These are phyloP conservation scores for Diacarnus erythraeanus DNA, from an alignment of 37 sponge, comb jelly and placozoan species.

Conservation along the genomic window DNA sequence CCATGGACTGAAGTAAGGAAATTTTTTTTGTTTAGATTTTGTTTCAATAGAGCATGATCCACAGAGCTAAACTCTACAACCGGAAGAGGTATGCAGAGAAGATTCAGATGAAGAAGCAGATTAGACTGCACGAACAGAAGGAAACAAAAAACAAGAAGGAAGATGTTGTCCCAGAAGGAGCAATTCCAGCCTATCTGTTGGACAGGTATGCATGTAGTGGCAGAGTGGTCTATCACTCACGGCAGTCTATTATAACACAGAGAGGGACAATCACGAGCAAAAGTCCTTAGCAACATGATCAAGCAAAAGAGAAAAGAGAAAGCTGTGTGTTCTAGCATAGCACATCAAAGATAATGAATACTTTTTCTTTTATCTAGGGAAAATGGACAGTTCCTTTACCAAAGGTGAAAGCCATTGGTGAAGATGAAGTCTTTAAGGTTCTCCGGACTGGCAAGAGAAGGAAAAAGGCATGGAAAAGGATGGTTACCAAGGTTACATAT, in stretches of 20 bases:
- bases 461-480: slow-evolving; percentile 94
- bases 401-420: slow-evolving; percentile 92
- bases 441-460: slow-evolving; percentile 90
- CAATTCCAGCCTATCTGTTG: slow-evolving; percentile 96
- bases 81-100: slow-evolving; percentile 92
- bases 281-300: slow-evolving; percentile 96
- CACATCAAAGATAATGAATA: not conserved
- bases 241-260: slow-evolving; percentile 18
- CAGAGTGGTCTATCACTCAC: slow-evolving; percentile 62
- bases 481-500: slow-evolving; percentile 97
- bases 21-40: not conserved
- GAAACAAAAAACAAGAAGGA: slow-evolving; percentile 80
- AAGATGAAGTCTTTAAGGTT: slow-evolving; percentile 96
- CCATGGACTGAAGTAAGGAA: slow-evolving; percentile 93
- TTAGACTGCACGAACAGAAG: slow-evolving; percentile 92
- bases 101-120: slow-evolving; percentile 92
- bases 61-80: slow-evolving; percentile 98
- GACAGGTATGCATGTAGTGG: slow-evolving; percentile 86
- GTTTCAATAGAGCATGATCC: no score
- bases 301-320: slow-evolving; percentile 99
- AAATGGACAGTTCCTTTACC: slow-evolving; percentile 99
- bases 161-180: slow-evolving; percentile 89
- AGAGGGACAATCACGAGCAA: slow-evolving; percentile 93
- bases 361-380: slow-evolving; percentile 48
- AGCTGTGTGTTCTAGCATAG: slow-evolving; percentile 90